A percentile compares a stretch with the other conserved stretches of the same genome.
Evolutionary conservation across 2,113 vertebrate species (phyloP).

Genomic region (Microtus pennsylvanicus): DNA sequence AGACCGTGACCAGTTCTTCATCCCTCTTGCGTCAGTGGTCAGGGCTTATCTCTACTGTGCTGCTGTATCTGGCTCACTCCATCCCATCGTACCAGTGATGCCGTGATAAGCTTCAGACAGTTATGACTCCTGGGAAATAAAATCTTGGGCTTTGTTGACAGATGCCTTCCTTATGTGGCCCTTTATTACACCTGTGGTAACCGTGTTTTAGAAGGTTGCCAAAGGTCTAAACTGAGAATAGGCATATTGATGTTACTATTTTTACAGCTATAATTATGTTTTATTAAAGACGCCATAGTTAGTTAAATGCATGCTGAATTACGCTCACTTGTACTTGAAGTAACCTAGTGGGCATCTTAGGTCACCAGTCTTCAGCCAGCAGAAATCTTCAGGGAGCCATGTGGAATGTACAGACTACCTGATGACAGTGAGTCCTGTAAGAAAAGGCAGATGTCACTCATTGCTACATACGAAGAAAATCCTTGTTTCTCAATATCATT

Average conservation of each 20-base stretch:
- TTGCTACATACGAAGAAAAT: background rate
- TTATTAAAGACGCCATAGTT: slow-evolving; percentile 38
- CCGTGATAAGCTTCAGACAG: background rate
- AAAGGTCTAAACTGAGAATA: slow-evolving; percentile 19
- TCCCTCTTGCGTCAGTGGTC: background rate
- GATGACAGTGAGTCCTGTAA: background rate
- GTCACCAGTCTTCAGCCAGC: background rate
- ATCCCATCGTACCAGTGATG: background rate
- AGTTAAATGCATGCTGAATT: slow-evolving; percentile 26
- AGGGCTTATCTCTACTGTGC: background rate
- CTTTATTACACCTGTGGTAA: slow-evolving; percentile 19
- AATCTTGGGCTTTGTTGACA: slow-evolving; percentile 41
- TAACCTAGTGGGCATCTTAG: background rate
- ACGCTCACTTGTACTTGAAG: background rate
- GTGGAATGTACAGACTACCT: background rate
- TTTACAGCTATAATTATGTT: background rate
- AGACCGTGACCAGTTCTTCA: background rate
- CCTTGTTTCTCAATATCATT: background rate
- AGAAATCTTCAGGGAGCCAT: background rate
- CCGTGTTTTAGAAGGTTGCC: slow-evolving; percentile 23
- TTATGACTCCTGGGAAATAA: slow-evolving; percentile 29
- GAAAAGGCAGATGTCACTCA: background rate
- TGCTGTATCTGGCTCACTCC: background rate
- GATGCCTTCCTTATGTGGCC: background rate
- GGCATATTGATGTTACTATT: background rate